Percentiles rank a stretch among this genome's conserved stretches.
phyloP scores from a whole-genome alignment of 2,888 invertebrate species.

The Neoitamus cyanurus region DNA sequence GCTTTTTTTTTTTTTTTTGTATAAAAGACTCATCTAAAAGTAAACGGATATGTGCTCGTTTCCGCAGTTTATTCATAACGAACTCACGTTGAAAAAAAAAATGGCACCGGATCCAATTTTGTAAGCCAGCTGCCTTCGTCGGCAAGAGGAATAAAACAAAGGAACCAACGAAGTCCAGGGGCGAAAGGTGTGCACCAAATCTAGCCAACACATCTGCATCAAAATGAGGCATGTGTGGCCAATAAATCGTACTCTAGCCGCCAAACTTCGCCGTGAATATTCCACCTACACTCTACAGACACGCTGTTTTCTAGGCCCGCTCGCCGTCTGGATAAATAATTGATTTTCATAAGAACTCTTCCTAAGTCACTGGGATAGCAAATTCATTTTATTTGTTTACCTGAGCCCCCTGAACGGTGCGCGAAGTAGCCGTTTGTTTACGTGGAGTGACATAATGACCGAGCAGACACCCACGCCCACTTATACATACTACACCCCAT shows the following conservation, averaged over 20 bases:
- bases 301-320: background rate
- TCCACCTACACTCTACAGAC: background rate
- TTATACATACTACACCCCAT: background rate
- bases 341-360: background rate
- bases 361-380: background rate
- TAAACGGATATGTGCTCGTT: background rate
- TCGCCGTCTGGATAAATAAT: background rate
- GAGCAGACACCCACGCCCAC: background rate
- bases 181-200: background rate
- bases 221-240: background rate
- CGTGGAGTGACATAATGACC: background rate
- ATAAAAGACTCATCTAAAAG: background rate
- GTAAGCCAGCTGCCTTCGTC: background rate
- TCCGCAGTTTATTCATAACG: background rate
- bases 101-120: background rate
- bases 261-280: background rate
- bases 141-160: background rate
- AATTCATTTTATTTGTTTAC: background rate
- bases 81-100: background rate
- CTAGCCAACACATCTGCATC: background rate
- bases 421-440: background rate
- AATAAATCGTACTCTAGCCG: background rate
- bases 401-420: too few species aligned
- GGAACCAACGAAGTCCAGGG: background rate
- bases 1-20: too few species aligned